A percentile compares a stretch with the other conserved stretches of the same genome.
These are phyloP conservation scores for Agriopis marginaria DNA, from an alignment of 2,888 invertebrate species.

Conservation along the genomic window DNA sequence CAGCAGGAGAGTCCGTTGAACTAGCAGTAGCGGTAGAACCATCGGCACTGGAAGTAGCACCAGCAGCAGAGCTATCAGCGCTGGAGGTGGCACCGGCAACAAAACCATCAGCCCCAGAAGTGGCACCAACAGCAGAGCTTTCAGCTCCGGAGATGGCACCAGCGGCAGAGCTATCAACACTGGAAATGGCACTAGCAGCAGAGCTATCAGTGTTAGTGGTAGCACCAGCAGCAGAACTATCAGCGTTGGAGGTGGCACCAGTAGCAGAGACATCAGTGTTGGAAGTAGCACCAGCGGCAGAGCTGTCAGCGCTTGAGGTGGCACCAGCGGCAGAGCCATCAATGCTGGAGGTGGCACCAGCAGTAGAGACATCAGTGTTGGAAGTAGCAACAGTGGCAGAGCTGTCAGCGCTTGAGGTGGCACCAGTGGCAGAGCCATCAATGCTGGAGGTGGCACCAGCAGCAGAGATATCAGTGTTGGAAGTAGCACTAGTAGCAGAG, in stretches of 20 bases:
- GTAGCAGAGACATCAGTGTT: constrained; percentile 8
- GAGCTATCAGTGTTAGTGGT: neutral
- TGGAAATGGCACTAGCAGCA: neutral
- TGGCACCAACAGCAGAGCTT: constrained; percentile 5
- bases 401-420: neutral
- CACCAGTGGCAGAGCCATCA: constrained; percentile 3
- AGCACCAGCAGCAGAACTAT: constrained; percentile 2
- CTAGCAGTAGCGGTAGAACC: neutral
- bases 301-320: too few relatives aligned
- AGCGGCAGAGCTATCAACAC: constrained; percentile 6
- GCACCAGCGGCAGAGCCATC: neutral
- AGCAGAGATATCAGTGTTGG: constrained; percentile 10
- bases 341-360: constrained; percentile 3
- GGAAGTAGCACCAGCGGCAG: constrained; percentile 4
- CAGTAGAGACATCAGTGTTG: neutral
- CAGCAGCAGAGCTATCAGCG: neutral
- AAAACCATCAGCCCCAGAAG: neutral
- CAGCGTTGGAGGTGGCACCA: neutral
- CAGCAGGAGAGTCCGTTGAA: constrained; percentile 3
- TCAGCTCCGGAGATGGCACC: neutral
- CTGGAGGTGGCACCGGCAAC: constrained; percentile 3
- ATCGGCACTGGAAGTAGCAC: constrained; percentile 7
- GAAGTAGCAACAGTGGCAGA: neutral
- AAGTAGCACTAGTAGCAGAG: constrained; percentile 1
- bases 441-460: neutral